Conservation (phyloP, 2,113 vertebrate genomes). For the Sorex fumeus region DNA sequence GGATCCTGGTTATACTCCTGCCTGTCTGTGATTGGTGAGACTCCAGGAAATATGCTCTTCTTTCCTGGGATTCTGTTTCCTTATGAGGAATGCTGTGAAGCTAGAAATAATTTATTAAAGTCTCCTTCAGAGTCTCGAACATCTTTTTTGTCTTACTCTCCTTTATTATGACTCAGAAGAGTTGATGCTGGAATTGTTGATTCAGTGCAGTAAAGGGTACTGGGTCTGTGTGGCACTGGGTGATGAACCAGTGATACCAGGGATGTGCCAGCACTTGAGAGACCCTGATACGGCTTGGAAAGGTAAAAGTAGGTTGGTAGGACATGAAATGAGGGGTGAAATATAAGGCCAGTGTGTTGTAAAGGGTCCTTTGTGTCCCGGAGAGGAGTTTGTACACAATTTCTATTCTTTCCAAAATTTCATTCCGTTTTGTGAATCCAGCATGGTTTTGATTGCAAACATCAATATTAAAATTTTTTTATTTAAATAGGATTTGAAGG, state of each 20-base stretch:
- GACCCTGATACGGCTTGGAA: not conserved
- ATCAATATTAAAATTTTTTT: not conserved
- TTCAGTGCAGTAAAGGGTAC: not conserved
- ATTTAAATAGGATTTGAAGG: not conserved
- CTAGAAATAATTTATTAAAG: conserved; percentile 26
- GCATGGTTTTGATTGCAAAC: not conserved
- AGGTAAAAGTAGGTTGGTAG: not conserved
- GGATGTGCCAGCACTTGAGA: not conserved
- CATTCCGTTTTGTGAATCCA: not conserved
- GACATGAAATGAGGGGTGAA: not conserved
- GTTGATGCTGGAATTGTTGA: not conserved
- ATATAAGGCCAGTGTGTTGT: not conserved
- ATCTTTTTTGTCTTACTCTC: not conserved
- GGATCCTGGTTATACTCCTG: not conserved
- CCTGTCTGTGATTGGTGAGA: conserved; percentile 63
- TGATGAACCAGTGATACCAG: rapidly evolving
- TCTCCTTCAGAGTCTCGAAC: not conserved
- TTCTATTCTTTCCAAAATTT: not conserved
- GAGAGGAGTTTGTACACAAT: not conserved
- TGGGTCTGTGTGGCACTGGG: not conserved
- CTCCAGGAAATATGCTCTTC: conserved; percentile 13
- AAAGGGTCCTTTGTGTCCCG: not conserved
- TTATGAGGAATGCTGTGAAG: not conserved
- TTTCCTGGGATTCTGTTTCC: conserved; percentile 26
- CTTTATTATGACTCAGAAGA: not conserved